Evolutionary conservation across 2,888 invertebrate genomes (phyloP).

Genomic region (Nomada fucata): DNA sequence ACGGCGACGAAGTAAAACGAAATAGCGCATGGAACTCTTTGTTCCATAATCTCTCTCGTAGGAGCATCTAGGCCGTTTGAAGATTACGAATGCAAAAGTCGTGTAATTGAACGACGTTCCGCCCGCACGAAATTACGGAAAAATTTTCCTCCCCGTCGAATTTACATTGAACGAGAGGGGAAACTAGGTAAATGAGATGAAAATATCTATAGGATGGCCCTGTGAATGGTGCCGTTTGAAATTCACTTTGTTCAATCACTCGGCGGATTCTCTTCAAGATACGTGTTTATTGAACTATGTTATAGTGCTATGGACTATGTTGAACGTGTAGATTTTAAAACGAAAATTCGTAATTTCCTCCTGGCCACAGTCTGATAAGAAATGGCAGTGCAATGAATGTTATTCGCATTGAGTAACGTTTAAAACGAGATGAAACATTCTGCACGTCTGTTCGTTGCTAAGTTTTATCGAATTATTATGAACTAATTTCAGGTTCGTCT

Average conservation of each 20-base stretch:
- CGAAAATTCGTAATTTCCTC: no score
- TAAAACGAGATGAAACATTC: no score
- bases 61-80: conserved; percentile 50
- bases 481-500: no score
- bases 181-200: neutral
- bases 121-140: neutral
- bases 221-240: conserved; percentile 1
- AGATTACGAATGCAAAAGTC: conserved; percentile 43
- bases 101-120: conserved; percentile 14
- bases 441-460: no score
- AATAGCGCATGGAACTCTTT: conserved; percentile 60
- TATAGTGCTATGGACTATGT: no score
- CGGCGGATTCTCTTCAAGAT: neutral
- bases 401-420: no score
- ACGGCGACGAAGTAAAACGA: conserved; percentile 70
- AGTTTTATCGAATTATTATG: no score
- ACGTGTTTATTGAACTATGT: neutral
- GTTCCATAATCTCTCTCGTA: conserved; percentile 49
- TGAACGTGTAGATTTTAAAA: no score
- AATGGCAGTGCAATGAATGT: no score
- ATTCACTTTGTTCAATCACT: conserved; percentile 17
- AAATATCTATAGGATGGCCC: conserved; percentile 12
- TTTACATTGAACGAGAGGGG: neutral
- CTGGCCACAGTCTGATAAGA: no score
- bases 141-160: neutral